Conservation (phyloP, 2,888 invertebrate species). For the Perizoma flavofasciatum region DNA sequence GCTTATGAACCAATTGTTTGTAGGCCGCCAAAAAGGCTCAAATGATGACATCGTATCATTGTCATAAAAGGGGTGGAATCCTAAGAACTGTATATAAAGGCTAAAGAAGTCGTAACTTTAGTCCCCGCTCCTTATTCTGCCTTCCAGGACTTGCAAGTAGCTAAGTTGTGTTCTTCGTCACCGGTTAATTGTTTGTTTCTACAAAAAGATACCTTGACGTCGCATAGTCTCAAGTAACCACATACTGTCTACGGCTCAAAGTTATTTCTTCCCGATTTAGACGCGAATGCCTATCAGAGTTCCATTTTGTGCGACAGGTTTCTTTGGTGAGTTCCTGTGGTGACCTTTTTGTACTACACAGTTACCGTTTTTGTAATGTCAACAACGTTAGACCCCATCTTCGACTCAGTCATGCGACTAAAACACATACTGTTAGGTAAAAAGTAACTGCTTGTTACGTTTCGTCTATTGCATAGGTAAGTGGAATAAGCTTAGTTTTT, state of each 20-base stretch:
- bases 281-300: slow-evolving; percentile 27
- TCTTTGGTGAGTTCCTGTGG: slow-evolving; percentile 16
- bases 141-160: slow-evolving; percentile 40
- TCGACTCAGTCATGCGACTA: not conserved
- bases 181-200: slow-evolving; percentile 53
- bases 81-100: slow-evolving; percentile 10
- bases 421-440: no score
- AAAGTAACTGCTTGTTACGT: no score
- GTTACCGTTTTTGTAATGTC: slow-evolving; percentile 17
- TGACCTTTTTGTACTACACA: slow-evolving; percentile 26
- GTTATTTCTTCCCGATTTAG: slow-evolving; percentile 37
- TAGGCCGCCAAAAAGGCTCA: no score
- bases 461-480: no score
- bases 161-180: slow-evolving; percentile 47
- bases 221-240: slow-evolving; percentile 28
- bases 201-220: slow-evolving; percentile 43
- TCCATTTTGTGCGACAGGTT: slow-evolving; percentile 33
- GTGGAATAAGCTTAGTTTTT: no score
- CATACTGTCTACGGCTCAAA: slow-evolving; percentile 29
- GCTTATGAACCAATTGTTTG: no score
- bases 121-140: slow-evolving; percentile 29
- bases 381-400: not conserved
- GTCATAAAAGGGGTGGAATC: not conserved
- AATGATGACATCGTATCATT: no score
- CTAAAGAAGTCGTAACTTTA: slow-evolving; percentile 41